These are phyloP conservation scores for Harpagifer antarcticus DNA, from an alignment of 2,797 vertebrate species.

Conservation along the genomic window DNA sequence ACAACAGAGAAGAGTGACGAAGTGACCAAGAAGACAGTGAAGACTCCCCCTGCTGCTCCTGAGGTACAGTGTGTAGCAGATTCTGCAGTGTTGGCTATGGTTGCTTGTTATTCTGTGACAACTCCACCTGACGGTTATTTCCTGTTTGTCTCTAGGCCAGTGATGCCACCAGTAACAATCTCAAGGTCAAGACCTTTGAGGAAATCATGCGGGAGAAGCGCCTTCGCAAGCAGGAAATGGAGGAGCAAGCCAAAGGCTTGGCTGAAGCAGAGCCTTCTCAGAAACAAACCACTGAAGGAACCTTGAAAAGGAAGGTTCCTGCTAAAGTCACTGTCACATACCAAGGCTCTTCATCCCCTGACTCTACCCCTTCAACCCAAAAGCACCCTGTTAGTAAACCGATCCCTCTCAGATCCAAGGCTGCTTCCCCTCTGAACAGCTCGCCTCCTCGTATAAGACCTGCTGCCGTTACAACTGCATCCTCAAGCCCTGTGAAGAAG, in stretches of 20 bases:
- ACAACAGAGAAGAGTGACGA: slow-evolving; percentile 55
- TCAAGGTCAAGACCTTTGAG: slow-evolving; percentile 91
- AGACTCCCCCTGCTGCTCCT: slow-evolving; percentile 27
- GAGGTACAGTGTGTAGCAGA: slow-evolving; percentile 60
- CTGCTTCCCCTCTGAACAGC: slow-evolving; percentile 24
- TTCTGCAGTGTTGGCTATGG: background rate
- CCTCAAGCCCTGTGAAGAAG: slow-evolving; percentile 16
- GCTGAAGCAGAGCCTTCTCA: slow-evolving; percentile 28
- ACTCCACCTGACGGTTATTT: background rate
- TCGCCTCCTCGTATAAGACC: background rate
- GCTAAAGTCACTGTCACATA: background rate
- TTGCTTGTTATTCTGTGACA: background rate
- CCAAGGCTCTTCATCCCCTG: slow-evolving; percentile 8
- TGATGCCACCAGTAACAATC: slow-evolving; percentile 44
- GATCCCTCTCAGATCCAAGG: slow-evolving; percentile 53
- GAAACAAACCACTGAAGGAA: slow-evolving; percentile 32
- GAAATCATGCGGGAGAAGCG: slow-evolving; percentile 91
- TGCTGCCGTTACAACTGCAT: slow-evolving; percentile 8
- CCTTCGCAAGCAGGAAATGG: slow-evolving; percentile 83
- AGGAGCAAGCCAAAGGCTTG: slow-evolving; percentile 55
- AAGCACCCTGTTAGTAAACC: slow-evolving; percentile 52
- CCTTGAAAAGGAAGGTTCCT: slow-evolving; percentile 49
- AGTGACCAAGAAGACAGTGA: slow-evolving; percentile 50
- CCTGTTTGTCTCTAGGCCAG: slow-evolving; percentile 43
- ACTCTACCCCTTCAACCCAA: slow-evolving; percentile 23